Evolutionary conservation across 2,797 vertebrate genomes (phyloP).

Genomic region (Hydrophis major): DNA sequence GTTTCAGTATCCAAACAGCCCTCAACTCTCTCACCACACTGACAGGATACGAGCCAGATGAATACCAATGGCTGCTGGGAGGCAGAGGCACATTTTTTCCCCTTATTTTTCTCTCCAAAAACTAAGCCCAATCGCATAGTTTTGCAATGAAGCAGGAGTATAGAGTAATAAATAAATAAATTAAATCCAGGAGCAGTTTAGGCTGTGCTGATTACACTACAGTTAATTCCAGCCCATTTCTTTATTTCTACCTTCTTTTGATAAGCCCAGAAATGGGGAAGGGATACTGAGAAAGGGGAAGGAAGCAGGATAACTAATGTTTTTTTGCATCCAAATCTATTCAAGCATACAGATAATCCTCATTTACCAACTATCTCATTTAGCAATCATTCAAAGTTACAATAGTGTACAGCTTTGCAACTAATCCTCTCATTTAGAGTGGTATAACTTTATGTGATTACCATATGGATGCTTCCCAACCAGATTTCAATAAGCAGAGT

Average conservation of each 20-base stretch:
- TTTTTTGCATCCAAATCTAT: not conserved
- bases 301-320: not conserved
- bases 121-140: too few relatives aligned
- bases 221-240: not conserved
- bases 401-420: not conserved
- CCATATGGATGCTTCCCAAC: not conserved
- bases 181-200: not conserved
- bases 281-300: not conserved
- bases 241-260: not conserved
- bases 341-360: not conserved
- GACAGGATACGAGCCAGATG: too few relatives aligned
- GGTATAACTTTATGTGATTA: not conserved
- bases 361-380: not conserved
- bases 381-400: not conserved
- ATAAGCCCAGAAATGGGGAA: not conserved
- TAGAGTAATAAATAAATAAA: too few relatives aligned
- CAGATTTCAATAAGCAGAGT: not conserved
- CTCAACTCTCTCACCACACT: too few relatives aligned
- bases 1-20: too few relatives aligned
- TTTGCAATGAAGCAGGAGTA: too few relatives aligned
- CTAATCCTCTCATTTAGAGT: not conserved
- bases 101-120: too few relatives aligned
- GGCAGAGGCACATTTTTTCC: too few relatives aligned
- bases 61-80: too few relatives aligned
- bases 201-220: not conserved